Base-by-base conservation (phyloP, 2,113 vertebrate genomes). In the Lepidothrix coronata region DNA sequence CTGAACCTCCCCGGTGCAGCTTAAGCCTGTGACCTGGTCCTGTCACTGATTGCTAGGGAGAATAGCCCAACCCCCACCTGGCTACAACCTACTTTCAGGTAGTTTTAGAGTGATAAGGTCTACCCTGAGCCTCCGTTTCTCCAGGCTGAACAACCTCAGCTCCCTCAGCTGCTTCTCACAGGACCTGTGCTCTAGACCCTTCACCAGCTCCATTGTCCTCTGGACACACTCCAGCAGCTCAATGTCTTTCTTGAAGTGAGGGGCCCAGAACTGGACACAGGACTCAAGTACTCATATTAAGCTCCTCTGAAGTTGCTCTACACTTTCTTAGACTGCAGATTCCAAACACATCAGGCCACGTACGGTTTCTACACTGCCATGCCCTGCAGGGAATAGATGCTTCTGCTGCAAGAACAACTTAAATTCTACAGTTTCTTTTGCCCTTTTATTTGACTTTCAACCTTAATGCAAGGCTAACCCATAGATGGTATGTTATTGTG, bases 401-500 rank as follows among this genome's bases (percentile, higher is more conserved):
- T 79, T 2, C 30, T 61, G 20, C 44, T 58, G 1, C 5, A 33
- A 55, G 5, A 65, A 28, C 24, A 33, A 22, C 24, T 27, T 11
- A 17, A 49, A 33, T 30, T 48, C 37, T 15, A 3, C 3, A 0
- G 20, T 55, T 78, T 43, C 37, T 51, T 74, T 43, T 62, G 10
- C 14, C 15, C 13, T 48, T 59, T 48, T n/a, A 10, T 46, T 62
- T 39, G 9, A 15, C 37, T 72, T 65, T 61, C 5, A 37, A 17
- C 16, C 17, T 52, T 35, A 37, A 43, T 1, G 13, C 8, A 5
- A 82, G 16, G 43, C 15, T 52, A 20, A 85, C 22, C 25, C 13
- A 19, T 1, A 33, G 24, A 8, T 1, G 2, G 27, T 8, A 5
- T 3, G 1, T 7, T 41, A 6, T 4, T 1, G 1, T 14, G n/a